Conservation (phyloP, 1,140 invertebrate species). For the Cotesia vestalis region DNA sequence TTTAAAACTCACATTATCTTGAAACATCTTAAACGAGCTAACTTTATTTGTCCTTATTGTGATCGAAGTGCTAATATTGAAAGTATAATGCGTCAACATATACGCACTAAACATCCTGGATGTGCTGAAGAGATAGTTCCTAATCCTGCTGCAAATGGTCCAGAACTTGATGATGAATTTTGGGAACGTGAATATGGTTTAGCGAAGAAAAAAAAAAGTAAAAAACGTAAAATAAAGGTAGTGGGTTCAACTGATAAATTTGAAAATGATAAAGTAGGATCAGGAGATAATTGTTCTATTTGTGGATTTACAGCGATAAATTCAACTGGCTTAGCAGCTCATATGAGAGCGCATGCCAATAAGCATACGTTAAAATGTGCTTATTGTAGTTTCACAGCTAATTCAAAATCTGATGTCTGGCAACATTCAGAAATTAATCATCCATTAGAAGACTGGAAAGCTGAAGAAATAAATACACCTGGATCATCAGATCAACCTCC, state of each 20-base stretch:
- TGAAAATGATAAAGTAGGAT: conserved; percentile 32
- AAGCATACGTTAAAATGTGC: conserved; percentile 49
- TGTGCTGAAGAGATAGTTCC: conserved; percentile 44
- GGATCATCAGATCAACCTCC: background rate
- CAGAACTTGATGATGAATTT: conserved; percentile 55
- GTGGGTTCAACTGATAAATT: background rate
- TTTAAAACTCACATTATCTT: conserved; percentile 61
- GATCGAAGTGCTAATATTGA: conserved; percentile 56
- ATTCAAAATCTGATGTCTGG: conserved; percentile 47
- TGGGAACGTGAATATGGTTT: conserved; percentile 62
- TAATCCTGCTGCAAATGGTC: conserved; percentile 45
- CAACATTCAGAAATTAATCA: conserved; percentile 58
- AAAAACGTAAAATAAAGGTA: conserved; percentile 44
- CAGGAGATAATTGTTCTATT: conserved; percentile 43
- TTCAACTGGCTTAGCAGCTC: conserved; percentile 51
- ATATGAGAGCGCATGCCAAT: conserved; percentile 50
- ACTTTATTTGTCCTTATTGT: conserved; percentile 60
- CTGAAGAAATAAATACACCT: conserved; percentile 27
- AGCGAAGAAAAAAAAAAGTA: conserved; percentile 36
- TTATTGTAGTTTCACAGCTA: conserved; percentile 52
- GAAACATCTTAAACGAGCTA: conserved; percentile 56
- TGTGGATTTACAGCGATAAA: conserved; percentile 55
- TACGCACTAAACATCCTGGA: conserved; percentile 51
- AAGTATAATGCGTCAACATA: conserved; percentile 51
- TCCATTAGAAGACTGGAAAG: conserved; percentile 45